phyloP scores from a whole-genome alignment of 2,888 invertebrate species.

The Ormyrus pomaceus region DNA sequence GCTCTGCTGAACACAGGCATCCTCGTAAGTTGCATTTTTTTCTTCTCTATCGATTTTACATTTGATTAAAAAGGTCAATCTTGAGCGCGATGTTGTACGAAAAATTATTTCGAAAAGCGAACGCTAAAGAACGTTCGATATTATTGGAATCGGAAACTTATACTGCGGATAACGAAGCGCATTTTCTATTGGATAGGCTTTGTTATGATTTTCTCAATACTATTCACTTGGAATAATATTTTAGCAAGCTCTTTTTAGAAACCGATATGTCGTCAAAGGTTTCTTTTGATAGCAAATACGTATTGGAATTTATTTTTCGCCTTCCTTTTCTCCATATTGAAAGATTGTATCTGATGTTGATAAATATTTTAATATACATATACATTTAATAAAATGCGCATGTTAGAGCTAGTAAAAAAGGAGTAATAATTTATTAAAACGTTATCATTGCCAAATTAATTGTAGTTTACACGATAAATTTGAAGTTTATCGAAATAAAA shows the following conservation, averaged over 20 bases:
- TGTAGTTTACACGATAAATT: background rate
- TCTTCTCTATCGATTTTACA: too few species aligned
- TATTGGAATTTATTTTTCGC: slow-evolving; percentile 2
- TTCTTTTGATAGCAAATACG: background rate
- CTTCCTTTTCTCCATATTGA: background rate
- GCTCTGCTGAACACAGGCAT: too few species aligned
- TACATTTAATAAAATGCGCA: background rate
- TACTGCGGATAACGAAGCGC: background rate
- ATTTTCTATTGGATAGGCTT: slow-evolving; percentile 10
- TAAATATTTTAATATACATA: background rate
- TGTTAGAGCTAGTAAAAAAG: background rate
- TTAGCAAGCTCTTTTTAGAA: background rate
- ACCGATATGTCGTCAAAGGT: too few species aligned
- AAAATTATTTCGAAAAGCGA: too few species aligned
- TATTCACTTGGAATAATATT: background rate
- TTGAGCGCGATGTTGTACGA: too few species aligned
- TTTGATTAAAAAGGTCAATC: too few species aligned
- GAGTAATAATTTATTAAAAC: background rate
- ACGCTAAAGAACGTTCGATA: background rate
- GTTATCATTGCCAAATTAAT: background rate
- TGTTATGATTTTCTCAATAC: slow-evolving; percentile 11
- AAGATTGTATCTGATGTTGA: slow-evolving; percentile 32
- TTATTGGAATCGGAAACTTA: background rate
- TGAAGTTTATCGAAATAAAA: background rate
- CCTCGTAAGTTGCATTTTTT: too few species aligned